Percentiles rank a stretch among this genome's conserved stretches.
phyloP scores from a whole-genome alignment of 1,140 invertebrate species.

The Orius insidiosus region DNA sequence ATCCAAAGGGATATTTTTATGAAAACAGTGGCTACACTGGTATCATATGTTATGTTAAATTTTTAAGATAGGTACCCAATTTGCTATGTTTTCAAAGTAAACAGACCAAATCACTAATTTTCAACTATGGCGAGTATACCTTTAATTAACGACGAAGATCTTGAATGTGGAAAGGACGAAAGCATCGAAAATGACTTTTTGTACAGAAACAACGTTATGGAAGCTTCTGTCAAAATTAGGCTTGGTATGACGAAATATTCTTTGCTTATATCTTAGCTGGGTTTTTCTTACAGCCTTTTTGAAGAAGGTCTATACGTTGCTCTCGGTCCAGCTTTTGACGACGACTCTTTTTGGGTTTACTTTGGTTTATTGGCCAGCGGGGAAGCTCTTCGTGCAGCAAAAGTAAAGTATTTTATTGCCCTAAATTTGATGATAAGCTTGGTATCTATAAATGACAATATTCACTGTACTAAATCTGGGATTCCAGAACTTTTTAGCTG shows the following conservation, averaged over 20 bases:
- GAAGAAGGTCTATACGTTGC: slow-evolving; percentile 67
- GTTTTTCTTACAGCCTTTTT: slow-evolving; percentile 37
- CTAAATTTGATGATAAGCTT: neutral
- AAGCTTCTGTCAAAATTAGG: slow-evolving; percentile 42
- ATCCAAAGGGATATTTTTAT: too few relatives aligned
- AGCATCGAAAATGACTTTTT: slow-evolving; percentile 41
- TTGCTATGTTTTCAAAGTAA: neutral
- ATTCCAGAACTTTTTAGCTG: too few relatives aligned
- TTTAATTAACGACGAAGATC: slow-evolving; percentile 18
- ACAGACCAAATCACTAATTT: neutral
- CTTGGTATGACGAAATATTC: slow-evolving; percentile 32
- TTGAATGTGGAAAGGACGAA: slow-evolving; percentile 16
- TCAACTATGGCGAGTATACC: slow-evolving; percentile 15
- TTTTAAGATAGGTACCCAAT: too few relatives aligned
- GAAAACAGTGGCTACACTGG: too few relatives aligned
- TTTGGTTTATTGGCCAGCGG: slow-evolving; percentile 39
- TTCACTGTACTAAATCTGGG: too few relatives aligned
- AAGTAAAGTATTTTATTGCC: slow-evolving; percentile 30
- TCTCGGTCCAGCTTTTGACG: slow-evolving; percentile 52
- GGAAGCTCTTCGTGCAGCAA: slow-evolving; percentile 45
- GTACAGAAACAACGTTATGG: slow-evolving; percentile 47
- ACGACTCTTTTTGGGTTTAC: slow-evolving; percentile 46
- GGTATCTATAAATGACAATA: too few relatives aligned
- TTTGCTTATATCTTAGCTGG: neutral
- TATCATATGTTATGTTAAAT: too few relatives aligned